Evolutionary conservation across 2,113 vertebrate species (phyloP), one percentile per base, ranked within the genome.

Genomic region (Nibea coibor): DNA sequence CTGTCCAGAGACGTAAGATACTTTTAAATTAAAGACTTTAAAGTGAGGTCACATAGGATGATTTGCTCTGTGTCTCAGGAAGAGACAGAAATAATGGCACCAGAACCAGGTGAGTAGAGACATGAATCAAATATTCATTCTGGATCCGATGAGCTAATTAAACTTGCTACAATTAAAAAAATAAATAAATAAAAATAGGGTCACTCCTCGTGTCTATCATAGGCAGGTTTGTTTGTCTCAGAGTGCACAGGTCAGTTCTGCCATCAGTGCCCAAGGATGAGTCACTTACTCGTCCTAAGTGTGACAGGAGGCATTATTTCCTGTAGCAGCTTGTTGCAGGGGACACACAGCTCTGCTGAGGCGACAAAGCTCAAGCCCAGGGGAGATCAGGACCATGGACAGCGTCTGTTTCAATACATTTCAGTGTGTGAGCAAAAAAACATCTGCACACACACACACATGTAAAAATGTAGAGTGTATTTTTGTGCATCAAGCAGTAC

Each of bases 311-410:
- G 35, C 35, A 35, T 35, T 35, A 35, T 8, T 35, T 35, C 8
- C 7, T 8, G 7, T 8, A 35, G 26, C 28, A 42, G 35, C 35
- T 42, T 5, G 50, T 56, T 54, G 28, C 19, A 68, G 35, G 20
- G 31, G 19, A 42, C 31, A 57, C 51, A 26, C n/a, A 65, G 42
- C 43, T 66, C 24, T 1, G 39, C 22, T n/a, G 24, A 17, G 19
- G 28, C 20, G 10, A 56, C 17, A 57, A 14, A 58, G 22, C 15
- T 24, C 3, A 2, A 77, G 48, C 16, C 7, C 2, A 4, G 48
- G 35, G 7, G 39, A 14, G 35, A 45, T 63, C 67, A 47, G 50
- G 12, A 78, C 57, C 65, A 78, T 10, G n/a, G 66, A 70, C 76
- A 71, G 62, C 5, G 14, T 8, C 24, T 22, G 26, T 39, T 73